Evolutionary conservation across 2,797 vertebrate species (phyloP), one percentile per base, ranked within the genome.

Genomic region (Thunnus albacares): DNA sequence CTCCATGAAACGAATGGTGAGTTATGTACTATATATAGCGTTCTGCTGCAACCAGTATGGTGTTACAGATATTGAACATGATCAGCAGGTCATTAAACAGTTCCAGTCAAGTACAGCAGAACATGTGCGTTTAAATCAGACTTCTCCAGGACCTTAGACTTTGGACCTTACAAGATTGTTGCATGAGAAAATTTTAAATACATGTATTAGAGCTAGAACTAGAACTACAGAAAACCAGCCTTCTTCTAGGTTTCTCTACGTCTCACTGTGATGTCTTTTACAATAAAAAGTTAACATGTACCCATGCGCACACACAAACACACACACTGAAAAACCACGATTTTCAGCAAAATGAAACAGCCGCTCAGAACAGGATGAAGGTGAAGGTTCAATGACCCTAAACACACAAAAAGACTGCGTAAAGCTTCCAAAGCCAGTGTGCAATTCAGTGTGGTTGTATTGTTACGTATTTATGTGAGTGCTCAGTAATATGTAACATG

Each of bases 281-380:
- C 10, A 35, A 35, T 35, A 35, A 6, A 35, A 35, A 43, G 41
- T 43, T 11, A 49, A 66, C 24, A 33, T n/a, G 15, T 45, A 53
- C 18, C 26, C 15, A 41, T 20, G 3, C 26, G 49, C 45, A 24
- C 33, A 64, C 14, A 51, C 12, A 61, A 1, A 33, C 5, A 11
- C 0, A 64, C 33, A 5, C 7, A 8, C 6, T 58, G 6, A 51
- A 60, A 6, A 69, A 22, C 13, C 65, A 68, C n/a, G 64, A 5
- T 24, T 49, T 22, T 30, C 9, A 4, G 4, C 2, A 35, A 70
- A 58, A 55, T 47, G 57, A 20, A 78, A 33, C 33, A 57, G 26
- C 6, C 17, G 49, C 22, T 47, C 47, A 41, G 57, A 76, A 85
- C 65, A 78, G 84, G 61, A 56, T 85, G 89, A 86, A 89, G 90